phyloP scores from a whole-genome alignment of 2,888 invertebrate genomes.

The Asteroscopus sphinx region DNA sequence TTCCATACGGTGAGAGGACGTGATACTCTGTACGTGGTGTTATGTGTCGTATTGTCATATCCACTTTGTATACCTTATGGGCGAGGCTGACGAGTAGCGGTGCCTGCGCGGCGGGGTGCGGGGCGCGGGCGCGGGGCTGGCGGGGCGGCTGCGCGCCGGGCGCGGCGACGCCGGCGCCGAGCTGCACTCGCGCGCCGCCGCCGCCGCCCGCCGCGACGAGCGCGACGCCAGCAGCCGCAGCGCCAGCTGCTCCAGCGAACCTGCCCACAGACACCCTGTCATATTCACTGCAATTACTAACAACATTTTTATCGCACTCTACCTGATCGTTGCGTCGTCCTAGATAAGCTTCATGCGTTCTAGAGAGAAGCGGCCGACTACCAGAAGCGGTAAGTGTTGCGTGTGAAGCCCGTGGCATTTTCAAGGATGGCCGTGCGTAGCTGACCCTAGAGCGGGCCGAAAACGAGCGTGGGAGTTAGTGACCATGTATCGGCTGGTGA shows the following conservation, averaged over 20 bases:
- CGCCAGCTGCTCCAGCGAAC: constrained; percentile 84
- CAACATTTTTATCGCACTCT: constrained; percentile 1
- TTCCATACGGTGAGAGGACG: too few species aligned
- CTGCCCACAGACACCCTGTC: constrained; percentile 57
- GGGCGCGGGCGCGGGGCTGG: constrained; percentile 81
- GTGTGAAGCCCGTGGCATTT: constrained; percentile 43
- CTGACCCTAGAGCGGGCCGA: constrained; percentile 18
- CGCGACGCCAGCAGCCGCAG: constrained; percentile 79
- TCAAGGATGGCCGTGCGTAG: constrained; percentile 43
- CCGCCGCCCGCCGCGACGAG: constrained; percentile 53
- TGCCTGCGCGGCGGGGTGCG: constrained; percentile 77
- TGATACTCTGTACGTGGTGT: too few species aligned
- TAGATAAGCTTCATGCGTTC: constrained; percentile 56
- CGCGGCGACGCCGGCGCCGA: constrained; percentile 90
- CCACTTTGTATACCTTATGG: constrained; percentile 93
- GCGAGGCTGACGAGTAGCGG: constrained; percentile 94
- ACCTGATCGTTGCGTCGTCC: constrained; percentile 48
- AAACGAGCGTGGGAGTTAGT: constrained; percentile 35
- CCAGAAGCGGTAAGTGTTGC: constrained; percentile 51
- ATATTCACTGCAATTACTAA: not conserved
- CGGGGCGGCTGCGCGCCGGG: constrained; percentile 91
- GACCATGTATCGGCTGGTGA: constrained; percentile 48
- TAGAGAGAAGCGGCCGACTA: constrained; percentile 50
- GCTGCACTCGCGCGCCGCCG: constrained; percentile 72
- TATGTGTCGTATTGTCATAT: too few species aligned